Evolutionary conservation across 2,113 vertebrate genomes (phyloP).

Genomic region (Tonatia bakeri): DNA sequence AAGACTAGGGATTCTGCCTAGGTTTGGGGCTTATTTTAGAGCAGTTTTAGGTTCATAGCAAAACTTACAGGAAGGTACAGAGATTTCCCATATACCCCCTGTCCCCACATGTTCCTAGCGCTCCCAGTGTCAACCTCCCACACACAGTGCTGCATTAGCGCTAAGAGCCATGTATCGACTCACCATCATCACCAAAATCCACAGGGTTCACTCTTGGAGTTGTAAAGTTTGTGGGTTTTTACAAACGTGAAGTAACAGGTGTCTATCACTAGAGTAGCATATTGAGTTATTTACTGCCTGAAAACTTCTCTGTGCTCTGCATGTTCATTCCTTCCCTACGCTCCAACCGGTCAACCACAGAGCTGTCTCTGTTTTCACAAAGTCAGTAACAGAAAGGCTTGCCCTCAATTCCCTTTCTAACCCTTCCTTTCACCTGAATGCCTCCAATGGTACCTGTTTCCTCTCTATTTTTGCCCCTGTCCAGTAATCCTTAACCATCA

Average conservation of each 20-base stretch:
- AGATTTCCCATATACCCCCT: not conserved
- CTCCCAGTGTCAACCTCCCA: not conserved
- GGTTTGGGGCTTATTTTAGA: not conserved
- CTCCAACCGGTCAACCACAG: not conserved
- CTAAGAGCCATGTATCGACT: not conserved
- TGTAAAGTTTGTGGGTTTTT: not conserved
- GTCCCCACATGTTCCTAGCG: not conserved
- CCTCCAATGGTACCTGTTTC: not conserved
- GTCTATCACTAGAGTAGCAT: not conserved
- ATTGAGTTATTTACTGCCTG: not conserved
- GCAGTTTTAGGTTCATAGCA: not conserved
- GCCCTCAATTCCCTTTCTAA: not conserved
- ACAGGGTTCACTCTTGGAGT: not conserved
- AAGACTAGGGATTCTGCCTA: not conserved
- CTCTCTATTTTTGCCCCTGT: not conserved
- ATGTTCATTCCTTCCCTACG: not conserved
- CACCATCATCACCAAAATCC: not conserved
- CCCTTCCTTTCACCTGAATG: not conserved
- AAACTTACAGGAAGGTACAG: not conserved
- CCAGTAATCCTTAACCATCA: not conserved
- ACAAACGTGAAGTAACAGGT: not conserved
- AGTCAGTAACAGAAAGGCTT: not conserved
- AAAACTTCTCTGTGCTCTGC: not conserved
- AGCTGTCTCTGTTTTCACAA: not conserved
- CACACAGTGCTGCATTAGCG: not conserved